Evolutionary conservation across 1,140 invertebrate genomes (phyloP), one percentile per base, ranked within the genome.

Genomic region (Saccostrea cuccullata): DNA sequence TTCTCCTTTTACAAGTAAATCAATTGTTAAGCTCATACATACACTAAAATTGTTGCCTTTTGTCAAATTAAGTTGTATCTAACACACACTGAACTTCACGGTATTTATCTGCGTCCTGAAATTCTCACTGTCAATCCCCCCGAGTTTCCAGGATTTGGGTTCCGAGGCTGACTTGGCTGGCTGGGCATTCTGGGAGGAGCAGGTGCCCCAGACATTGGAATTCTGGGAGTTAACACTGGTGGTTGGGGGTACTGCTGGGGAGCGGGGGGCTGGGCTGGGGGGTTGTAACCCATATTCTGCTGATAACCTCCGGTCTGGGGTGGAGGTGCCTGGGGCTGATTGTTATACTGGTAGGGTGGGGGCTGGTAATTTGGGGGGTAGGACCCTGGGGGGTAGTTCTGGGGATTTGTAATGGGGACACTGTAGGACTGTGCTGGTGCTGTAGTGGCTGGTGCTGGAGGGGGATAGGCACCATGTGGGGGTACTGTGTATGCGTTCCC

Each of bases 401-500:
- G 82, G 20, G 47, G 82, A 56, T 26, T 84, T 20, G 56, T 58
- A 20, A 30, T 84, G 47, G 82, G 47, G 20, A n/a, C 47, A 12
- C 12, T 55, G 47, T 84, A 84, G 0, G 82, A 56, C 56, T 84
- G 82, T 84, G 82, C 12, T 56, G 40, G 82, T 20, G 47, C 47
- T 55, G 82, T 15, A 23, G 84, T 82, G 13, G 47, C 47, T 26
- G 86, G 77, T 8, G 85, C 82, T 84, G 88, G 87, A 82, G 87
- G 85, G 58, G 88, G 89, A 83, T n/a, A 55, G 0, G 86, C 8
- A 12, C 85, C 86, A 73, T 73, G 70, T 84, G 90, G 87, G 60
- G 88, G 89, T 8, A 84, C 82, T 23, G 82, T 36, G n/a, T 84
- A 84, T 26, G 88, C 82, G 60, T 82, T 64, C 15, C 86, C 88